Conservation (phyloP, 2,797 vertebrate species). For the Pipistrellus pipistrellus region DNA sequence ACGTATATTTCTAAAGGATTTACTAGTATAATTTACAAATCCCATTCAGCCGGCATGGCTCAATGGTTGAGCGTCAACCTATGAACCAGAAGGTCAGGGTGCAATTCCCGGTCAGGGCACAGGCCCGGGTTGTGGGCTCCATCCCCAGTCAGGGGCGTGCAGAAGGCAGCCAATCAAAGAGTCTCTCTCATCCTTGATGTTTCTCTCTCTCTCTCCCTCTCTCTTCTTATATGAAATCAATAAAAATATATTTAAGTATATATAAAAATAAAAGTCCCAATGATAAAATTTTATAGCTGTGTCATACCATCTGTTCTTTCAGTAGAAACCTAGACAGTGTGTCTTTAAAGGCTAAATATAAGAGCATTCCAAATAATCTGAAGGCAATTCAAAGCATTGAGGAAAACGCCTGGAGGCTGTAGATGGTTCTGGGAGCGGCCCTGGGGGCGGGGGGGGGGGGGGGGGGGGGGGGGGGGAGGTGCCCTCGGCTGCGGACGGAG, state of each 20-base stretch:
- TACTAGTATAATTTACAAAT: neutral
- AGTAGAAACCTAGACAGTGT: neutral
- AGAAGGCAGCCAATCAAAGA: no score
- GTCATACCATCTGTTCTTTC: slow-evolving; percentile 17
- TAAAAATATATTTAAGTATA: no score
- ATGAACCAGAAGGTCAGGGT: no score
- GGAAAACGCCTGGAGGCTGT: neutral
- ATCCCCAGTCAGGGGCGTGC: no score
- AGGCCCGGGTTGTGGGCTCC: no score
- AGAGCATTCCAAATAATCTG: slow-evolving; percentile 2
- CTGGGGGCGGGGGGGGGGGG: neutral
- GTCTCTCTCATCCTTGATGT: no score
- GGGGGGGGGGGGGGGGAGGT: rapidly evolving
- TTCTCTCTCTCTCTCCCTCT: no score
- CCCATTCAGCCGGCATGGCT: no score
- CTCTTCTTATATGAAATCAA: no score
- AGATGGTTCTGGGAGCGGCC: neutral
- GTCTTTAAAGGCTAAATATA: neutral
- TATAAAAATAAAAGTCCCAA: neutral
- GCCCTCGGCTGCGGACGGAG: neutral
- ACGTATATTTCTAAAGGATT: slow-evolving; percentile 48
- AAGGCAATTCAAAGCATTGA: neutral
- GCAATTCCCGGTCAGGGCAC: no score
- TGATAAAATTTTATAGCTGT: neutral
- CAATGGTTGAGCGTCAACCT: no score